Conservation (phyloP, 53 echinoderm and acorn worm species). For the Echinometra lucunter region DNA sequence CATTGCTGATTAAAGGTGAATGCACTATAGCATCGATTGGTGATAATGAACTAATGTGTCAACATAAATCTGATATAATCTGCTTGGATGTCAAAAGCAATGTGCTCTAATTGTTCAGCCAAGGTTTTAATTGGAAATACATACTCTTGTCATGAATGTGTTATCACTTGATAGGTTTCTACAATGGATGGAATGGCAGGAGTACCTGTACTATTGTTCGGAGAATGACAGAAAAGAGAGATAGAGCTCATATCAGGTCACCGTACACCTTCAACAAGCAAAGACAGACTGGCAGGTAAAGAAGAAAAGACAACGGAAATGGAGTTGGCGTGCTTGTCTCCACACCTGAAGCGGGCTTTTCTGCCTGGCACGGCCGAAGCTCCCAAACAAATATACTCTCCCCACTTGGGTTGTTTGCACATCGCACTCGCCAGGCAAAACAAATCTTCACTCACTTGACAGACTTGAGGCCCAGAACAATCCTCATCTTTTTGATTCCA, state of each 20-base stretch:
- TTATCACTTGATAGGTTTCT: conserved; percentile 29
- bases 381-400: conserved; percentile 68
- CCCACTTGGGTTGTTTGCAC: conserved; percentile 62
- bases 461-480: conserved; percentile 31
- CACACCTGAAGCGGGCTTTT: conserved; percentile 53
- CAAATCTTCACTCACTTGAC: conserved; percentile 57
- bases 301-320: conserved; percentile 50
- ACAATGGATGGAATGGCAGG: background rate
- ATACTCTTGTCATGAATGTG: conserved; percentile 35
- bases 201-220: conserved; percentile 33
- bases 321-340: conserved; percentile 41
- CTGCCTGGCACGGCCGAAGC: conserved; percentile 54
- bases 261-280: conserved; percentile 26
- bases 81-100: conserved; percentile 41
- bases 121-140: conserved; percentile 50
- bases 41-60: conserved; percentile 37
- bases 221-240: conserved; percentile 28
- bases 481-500: conserved; percentile 32
- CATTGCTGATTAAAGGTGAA: conserved; percentile 33
- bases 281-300: conserved; percentile 30
- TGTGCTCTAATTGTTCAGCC: conserved; percentile 34
- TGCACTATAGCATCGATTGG: background rate
- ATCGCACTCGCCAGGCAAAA: conserved; percentile 63
- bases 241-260: conserved; percentile 11
- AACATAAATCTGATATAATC: conserved; percentile 44